Evolutionary conservation across 2,113 vertebrate species (phyloP).

Genomic region (Atlantisia rogersi): DNA sequence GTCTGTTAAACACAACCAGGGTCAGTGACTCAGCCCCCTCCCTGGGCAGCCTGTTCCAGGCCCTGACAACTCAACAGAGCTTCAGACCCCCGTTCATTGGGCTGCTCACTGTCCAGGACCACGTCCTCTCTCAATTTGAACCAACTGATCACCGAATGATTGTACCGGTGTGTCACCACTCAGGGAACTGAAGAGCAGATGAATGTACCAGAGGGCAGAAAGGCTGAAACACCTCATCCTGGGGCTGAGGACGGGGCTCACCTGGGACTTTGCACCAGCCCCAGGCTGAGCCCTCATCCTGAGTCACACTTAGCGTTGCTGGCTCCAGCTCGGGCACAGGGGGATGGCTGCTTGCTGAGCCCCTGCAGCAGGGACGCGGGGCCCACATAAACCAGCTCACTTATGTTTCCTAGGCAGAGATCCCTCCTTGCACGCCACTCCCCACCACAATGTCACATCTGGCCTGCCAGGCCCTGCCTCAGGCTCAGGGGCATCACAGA

Average conservation of each 20-base stretch:
- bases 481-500: not conserved
- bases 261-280: not conserved
- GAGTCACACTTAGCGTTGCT: rapidly evolving
- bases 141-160: rapidly evolving
- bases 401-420: not conserved
- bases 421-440: rapidly evolving
- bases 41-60: too few species aligned
- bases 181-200: not conserved
- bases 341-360: rapidly evolving
- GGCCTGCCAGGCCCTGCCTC: not conserved
- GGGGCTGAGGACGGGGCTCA: not conserved
- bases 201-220: not conserved
- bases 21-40: too few species aligned
- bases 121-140: not conserved
- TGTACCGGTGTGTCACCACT: rapidly evolving
- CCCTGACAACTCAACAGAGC: not conserved
- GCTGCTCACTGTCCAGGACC: not conserved
- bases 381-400: rapidly evolving
- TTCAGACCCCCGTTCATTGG: not conserved
- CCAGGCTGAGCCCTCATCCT: not conserved
- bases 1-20: too few species aligned
- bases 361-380: rapidly evolving
- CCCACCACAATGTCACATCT: not conserved
- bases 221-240: not conserved
- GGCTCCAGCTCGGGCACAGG: rapidly evolving